These are phyloP conservation scores for Sebastes elongatus DNA, from an alignment of 2,797 vertebrate genomes.

Conservation along the genomic window DNA sequence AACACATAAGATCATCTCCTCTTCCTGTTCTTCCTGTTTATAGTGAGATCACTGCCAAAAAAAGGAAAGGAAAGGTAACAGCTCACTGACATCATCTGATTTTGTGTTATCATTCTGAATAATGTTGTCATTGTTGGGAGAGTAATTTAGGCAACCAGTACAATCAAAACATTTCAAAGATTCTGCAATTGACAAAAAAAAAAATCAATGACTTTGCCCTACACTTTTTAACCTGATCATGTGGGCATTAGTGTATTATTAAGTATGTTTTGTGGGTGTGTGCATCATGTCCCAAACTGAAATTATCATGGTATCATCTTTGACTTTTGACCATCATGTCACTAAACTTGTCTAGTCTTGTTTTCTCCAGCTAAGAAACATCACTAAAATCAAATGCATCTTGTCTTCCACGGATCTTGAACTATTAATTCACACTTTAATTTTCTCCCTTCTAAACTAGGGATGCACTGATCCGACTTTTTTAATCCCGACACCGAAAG, in stretches of 20 bases:
- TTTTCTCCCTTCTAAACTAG: too few species aligned
- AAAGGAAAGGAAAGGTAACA: constrained; percentile 54
- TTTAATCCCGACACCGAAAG: too few species aligned
- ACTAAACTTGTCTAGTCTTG: too few species aligned
- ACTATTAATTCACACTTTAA: too few species aligned
- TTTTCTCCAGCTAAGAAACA: too few species aligned
- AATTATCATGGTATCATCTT: too few species aligned
- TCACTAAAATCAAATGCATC: too few species aligned
- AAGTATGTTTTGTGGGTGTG: background rate
- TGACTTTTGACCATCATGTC: too few species aligned
- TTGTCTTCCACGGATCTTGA: too few species aligned
- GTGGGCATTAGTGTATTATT: background rate
- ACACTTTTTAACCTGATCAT: background rate
- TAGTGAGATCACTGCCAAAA: background rate
- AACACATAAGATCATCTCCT: background rate
- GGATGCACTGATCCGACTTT: too few species aligned
- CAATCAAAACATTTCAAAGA: background rate
- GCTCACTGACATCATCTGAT: background rate
- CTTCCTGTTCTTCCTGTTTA: background rate
- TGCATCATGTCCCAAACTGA: background rate
- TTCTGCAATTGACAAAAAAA: background rate
- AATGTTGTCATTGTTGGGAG: background rate
- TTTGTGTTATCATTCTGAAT: background rate
- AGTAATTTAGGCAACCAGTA: too few species aligned
- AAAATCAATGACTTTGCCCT: background rate